Evolutionary conservation across 2,797 vertebrate genomes (phyloP).

Genomic region (Alectoris magna): DNA sequence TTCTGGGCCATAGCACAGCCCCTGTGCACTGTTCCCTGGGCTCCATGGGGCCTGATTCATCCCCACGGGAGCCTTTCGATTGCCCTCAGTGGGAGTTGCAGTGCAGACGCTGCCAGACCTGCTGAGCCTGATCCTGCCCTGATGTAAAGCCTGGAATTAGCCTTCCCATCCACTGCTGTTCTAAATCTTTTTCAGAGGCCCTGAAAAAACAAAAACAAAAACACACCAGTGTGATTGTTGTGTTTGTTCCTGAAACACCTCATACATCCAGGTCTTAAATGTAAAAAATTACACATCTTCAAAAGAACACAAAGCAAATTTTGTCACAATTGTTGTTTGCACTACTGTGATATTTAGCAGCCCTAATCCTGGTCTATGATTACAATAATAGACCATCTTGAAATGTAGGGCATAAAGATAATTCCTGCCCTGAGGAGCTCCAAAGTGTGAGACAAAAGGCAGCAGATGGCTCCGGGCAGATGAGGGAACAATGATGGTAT

Average conservation of each 20-base stretch:
- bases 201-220: not conserved
- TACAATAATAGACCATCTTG: not conserved
- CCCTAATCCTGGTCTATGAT: not conserved
- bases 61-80: constrained; percentile 8
- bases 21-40: not conserved
- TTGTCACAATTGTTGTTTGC: not conserved
- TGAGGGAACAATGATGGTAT: constrained; percentile 51
- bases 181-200: not conserved
- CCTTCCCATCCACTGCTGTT: not conserved
- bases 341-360: not conserved
- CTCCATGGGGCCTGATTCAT: constrained; percentile 19
- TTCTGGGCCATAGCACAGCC: not conserved
- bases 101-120: constrained; percentile 55
- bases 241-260: not conserved
- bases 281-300: not conserved
- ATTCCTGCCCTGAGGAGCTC: constrained; percentile 45
- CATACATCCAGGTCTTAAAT: not conserved
- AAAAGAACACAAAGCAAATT: not conserved
- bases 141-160: not conserved
- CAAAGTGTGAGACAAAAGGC: constrained; percentile 51
- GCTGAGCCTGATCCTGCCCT: constrained; percentile 42
- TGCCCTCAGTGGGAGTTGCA: constrained; percentile 44
- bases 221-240: not conserved
- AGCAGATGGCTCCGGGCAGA: constrained; percentile 64
- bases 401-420: constrained; percentile 46